Conservation (phyloP, 2,113 vertebrate genomes). For the Otolemur garnettii region DNA sequence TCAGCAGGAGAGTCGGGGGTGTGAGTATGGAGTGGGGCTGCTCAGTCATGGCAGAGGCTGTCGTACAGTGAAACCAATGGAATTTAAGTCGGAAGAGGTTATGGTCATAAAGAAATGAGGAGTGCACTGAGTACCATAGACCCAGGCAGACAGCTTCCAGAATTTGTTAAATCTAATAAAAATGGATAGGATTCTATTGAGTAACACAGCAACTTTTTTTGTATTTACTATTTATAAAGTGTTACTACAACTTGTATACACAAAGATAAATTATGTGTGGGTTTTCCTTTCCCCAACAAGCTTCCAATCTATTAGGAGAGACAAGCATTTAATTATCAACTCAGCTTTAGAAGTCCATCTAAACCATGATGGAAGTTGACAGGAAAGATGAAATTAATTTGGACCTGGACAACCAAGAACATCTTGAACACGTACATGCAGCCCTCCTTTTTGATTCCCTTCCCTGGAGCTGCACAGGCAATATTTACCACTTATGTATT, state of each 20-base stretch:
- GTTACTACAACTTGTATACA: background rate
- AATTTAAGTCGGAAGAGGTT: background rate
- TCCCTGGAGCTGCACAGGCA: background rate
- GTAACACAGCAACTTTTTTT: background rate
- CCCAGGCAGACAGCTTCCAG: background rate
- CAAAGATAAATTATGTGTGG: background rate
- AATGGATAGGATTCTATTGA: background rate
- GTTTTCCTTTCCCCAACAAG: background rate
- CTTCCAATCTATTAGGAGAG: background rate
- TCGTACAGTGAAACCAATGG: background rate
- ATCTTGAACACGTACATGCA: background rate
- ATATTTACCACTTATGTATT: background rate
- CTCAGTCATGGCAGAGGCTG: background rate
- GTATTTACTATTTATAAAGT: constrained; percentile 9
- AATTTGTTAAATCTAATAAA: constrained; percentile 24
- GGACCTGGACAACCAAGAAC: background rate
- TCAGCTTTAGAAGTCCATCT: background rate
- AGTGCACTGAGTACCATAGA: background rate
- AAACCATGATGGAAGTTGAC: background rate
- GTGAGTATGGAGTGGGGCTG: background rate
- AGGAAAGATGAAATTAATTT: constrained; percentile 13
- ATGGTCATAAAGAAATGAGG: background rate
- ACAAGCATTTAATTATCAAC: background rate
- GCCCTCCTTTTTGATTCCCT: background rate
- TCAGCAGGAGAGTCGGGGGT: background rate